phyloP scores from a whole-genome alignment of 2,888 invertebrate species.

The Pristionchus japonicus region DNA sequence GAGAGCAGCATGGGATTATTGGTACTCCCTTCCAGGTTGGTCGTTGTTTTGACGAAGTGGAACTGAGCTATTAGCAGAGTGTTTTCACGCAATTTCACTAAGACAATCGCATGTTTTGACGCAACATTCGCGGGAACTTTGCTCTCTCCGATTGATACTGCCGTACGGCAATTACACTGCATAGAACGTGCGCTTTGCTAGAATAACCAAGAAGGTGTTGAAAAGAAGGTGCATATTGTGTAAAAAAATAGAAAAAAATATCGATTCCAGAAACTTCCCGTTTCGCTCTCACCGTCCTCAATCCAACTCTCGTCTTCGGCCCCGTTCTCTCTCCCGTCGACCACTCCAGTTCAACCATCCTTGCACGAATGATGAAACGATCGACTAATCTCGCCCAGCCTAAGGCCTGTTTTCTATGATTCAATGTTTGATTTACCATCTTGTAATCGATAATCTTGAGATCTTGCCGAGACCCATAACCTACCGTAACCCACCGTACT shows the following conservation, averaged over 20 bases:
- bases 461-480: constrained; percentile 49
- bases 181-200: neutral
- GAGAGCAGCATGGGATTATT: constrained; percentile 61
- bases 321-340: constrained; percentile 58
- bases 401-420: constrained; percentile 27
- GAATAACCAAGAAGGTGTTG: neutral
- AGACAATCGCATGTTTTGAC: neutral
- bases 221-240: neutral
- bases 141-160: neutral
- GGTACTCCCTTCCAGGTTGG: constrained; percentile 49
- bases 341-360: constrained; percentile 58
- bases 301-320: constrained; percentile 62
- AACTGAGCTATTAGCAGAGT: neutral
- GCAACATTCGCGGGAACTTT: no score
- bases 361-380: constrained; percentile 61
- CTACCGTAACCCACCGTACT: neutral
- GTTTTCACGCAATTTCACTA: neutral
- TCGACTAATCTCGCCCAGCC: constrained; percentile 61
- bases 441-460: no score
- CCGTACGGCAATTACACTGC: neutral
- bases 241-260: neutral
- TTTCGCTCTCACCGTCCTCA: constrained; percentile 58
- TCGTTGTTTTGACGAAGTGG: neutral
- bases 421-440: neutral
- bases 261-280: constrained; percentile 21